Base-by-base conservation (phyloP, 2,797 vertebrate genomes). In the Cichlasoma orientale region DNA sequence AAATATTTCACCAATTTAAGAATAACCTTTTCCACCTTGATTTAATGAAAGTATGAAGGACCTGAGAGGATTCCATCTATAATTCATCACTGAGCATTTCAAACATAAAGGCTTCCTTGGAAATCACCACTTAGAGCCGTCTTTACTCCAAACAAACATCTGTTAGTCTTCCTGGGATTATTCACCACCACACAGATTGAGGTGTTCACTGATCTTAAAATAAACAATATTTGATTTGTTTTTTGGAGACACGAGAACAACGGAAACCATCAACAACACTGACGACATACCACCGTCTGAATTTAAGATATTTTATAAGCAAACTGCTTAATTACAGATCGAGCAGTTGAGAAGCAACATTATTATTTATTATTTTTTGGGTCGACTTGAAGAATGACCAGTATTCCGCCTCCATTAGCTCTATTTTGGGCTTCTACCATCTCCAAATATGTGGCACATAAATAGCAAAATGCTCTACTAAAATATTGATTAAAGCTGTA, bases 51-150 rank as follows among this genome's bases (percentile, higher is more conserved):
- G 38, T 0, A 9, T 23, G 33, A 5, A 61, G 47, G 7, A 50
- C 18, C 47, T 3, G 47, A 50, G 47, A 52, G 36, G 58, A 61
- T 9, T 23, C 36, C 36, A 41, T 0, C 36, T 25, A 25, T 23
- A 41, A 61, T 14, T 23, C 38, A 2, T 61, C 58, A 41, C 13
- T 25, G 36, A 25, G 13, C 58, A 41, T 0, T 41, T 61, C 36
- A 41, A 61, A 61, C 36, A 2, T 3, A 61, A 41, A 1, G 21
- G 36, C 36, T 61, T 61, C 23, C 36, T 16, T 16, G 21, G 36
- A 41, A 61, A 13, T 61, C 33, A 23, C 12, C 58, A 9, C 0
- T 38, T 8, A 16, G 33, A 61, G 7, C 12, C 4, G 3, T 0
- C 6, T 0, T 41, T 8, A 36, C 1, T 23, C 14, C 36, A 61